A percentile compares a stretch with the other conserved stretches of the same genome.
Evolutionary conservation across 2,888 invertebrate genomes (phyloP).

Genomic region (Slavum lentiscoides): DNA sequence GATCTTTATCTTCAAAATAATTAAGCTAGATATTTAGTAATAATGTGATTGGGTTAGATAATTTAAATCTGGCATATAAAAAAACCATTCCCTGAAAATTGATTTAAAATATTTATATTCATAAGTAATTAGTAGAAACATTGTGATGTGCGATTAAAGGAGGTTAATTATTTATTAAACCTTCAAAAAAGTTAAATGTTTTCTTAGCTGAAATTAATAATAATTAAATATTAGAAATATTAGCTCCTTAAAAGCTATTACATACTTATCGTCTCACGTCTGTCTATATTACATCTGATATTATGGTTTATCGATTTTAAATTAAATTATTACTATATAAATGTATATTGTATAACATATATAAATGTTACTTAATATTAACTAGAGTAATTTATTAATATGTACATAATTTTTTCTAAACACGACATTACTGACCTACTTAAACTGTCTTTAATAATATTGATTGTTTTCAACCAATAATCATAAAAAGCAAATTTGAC

Average conservation of each 20-base stretch:
- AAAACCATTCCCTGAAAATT: no score
- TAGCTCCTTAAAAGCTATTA: not conserved
- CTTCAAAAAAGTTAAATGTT: no score
- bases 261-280: not conserved
- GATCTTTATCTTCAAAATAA: no score
- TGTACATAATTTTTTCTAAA: not conserved
- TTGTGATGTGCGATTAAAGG: no score
- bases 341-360: not conserved
- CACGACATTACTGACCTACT: conserved; percentile 12
- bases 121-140: no score
- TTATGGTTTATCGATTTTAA: not conserved
- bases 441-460: conserved; percentile 10
- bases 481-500: conserved; percentile 22
- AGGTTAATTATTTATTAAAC: no score
- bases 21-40: no score
- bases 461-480: conserved; percentile 18
- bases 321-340: not conserved
- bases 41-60: no score
- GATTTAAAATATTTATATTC: no score
- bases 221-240: conserved; percentile 10
- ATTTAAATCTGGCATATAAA: no score
- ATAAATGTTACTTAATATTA: not conserved
- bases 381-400: conserved; percentile 1
- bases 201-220: no score
- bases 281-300: not conserved